Conservation (phyloP, 2,888 invertebrate species). For the Colostygia pectinataria region DNA sequence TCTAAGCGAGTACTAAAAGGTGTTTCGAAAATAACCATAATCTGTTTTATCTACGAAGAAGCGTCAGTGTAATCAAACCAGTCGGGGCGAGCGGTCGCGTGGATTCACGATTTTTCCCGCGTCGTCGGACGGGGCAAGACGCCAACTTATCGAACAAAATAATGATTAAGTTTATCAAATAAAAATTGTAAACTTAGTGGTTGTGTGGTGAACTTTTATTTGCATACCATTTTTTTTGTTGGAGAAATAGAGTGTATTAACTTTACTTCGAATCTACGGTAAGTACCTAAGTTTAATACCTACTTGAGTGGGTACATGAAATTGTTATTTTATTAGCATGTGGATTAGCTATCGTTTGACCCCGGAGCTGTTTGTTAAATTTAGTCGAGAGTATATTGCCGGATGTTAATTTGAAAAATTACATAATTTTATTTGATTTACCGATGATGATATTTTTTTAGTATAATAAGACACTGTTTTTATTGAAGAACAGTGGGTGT, state of each 20-base stretch:
- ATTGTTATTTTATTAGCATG: conserved; percentile 33
- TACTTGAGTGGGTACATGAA: not conserved
- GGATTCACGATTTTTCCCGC: conserved; percentile 33
- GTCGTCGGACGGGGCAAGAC: conserved; percentile 7
- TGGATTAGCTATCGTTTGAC: conserved; percentile 54
- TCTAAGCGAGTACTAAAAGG: not conserved
- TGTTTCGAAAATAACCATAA: conserved; percentile 5
- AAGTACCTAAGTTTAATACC: conserved; percentile 24
- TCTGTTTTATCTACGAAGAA: conserved; percentile 6
- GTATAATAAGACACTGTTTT: no score
- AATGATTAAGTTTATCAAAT: conserved; percentile 20
- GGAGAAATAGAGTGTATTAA: not conserved
- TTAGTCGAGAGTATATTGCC: conserved; percentile 41
- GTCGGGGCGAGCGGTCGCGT: conserved; percentile 45
- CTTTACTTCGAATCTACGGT: conserved; percentile 9
- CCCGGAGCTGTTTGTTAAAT: conserved; percentile 62
- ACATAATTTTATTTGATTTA: no score
- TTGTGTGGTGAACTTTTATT: conserved; percentile 22
- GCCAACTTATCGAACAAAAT: conserved; percentile 41
- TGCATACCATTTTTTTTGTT: conserved; percentile 19
- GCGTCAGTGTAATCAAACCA: conserved; percentile 53
- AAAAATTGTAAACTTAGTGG: conserved; percentile 18
- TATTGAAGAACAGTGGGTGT: no score
- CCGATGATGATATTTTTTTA: no score
- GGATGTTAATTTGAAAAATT: conserved; percentile 42